Base-by-base conservation (phyloP, 2,888 invertebrate genomes). In the Orthosia gothica region DNA sequence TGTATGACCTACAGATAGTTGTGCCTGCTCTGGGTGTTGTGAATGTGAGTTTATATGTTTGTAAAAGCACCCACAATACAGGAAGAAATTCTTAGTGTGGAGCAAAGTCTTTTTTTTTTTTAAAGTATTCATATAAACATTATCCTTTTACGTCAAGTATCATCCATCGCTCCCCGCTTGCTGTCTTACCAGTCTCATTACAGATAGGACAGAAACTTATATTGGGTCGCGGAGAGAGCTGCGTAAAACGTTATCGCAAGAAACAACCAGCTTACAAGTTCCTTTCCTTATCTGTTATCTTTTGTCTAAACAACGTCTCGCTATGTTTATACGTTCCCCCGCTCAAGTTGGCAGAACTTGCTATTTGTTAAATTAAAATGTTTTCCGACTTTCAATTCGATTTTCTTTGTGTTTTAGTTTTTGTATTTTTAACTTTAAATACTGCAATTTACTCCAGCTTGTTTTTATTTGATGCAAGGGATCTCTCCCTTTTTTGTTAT, bases 141-240 rank as follows among this genome's bases (percentile, higher is more conserved):
- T 7, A 16, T 40, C 7, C 9, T n/a, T 40, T 40, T 5, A 9
- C 40, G 40, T 20, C 45, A 20, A 11, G 3, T 40, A 20, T 40
- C 18, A 13, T 26, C 16, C 13, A 55, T 26, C 70, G 65, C 77
- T 71, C 12, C 49, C 58, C 76, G 75, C 83, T 75, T 5, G 5
- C 68, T 69, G 12, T 82, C 40, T 57, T 54, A 63, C 79, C 58
- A 32, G 54, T 18, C 55, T 62, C 40, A 57, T 55, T 40, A 58
- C 57, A 90, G 91, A 92, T 91, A 90, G 86, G 89, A 84, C 87
- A 88, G 85, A 87, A 92, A 92, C 92, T 92, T 92, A 92, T 91
- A 93, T 92, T 91, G 91, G 90, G 87, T 90, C 81, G 86, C 70
- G 58, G 77, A 79, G 88, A 86, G 80, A 84, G 83, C 78, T 88